phyloP scores from a whole-genome alignment of 1,140 invertebrate species.

The Chironomus striatipennis region DNA sequence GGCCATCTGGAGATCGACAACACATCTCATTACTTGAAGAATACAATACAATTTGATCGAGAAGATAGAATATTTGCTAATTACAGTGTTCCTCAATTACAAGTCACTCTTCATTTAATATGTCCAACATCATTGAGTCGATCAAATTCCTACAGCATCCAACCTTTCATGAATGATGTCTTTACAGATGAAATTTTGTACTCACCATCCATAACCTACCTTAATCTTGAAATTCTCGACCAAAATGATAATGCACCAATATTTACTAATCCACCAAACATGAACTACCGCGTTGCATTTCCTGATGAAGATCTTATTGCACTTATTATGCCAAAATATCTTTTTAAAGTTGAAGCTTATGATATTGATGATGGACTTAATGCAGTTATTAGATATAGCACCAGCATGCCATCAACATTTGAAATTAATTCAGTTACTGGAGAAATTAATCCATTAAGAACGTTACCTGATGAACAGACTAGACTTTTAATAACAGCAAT shows the following conservation, averaged over 20 bases:
- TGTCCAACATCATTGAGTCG: neutral
- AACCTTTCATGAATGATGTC: neutral
- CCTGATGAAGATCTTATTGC: slow-evolving; percentile 22
- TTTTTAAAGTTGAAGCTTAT: slow-evolving; percentile 24
- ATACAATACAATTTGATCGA: slow-evolving; percentile 1
- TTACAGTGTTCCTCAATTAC: slow-evolving; percentile 19
- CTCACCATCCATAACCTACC: neutral
- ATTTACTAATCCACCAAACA: slow-evolving; percentile 20
- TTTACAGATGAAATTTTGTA: slow-evolving; percentile 24
- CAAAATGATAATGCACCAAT: slow-evolving; percentile 27
- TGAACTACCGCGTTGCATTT: slow-evolving; percentile 24
- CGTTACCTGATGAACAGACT: slow-evolving; percentile 17
- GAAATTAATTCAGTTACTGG: slow-evolving; percentile 26
- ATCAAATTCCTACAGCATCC: neutral
- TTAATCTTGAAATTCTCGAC: slow-evolving; percentile 26
- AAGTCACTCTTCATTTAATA: neutral
- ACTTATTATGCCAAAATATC: slow-evolving; percentile 26
- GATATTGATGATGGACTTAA: slow-evolving; percentile 27
- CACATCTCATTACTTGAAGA: neutral
- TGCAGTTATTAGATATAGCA: slow-evolving; percentile 26
- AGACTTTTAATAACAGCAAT: slow-evolving; percentile 28
- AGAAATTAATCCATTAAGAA: slow-evolving; percentile 25
- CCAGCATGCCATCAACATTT: slow-evolving; percentile 24
- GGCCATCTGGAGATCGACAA: neutral
- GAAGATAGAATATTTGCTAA: neutral